A percentile compares a stretch with the other conserved stretches of the same genome.
These are phyloP conservation scores for Athripsodes cinereus DNA, from an alignment of 2,888 invertebrate species.

Conservation along the genomic window DNA sequence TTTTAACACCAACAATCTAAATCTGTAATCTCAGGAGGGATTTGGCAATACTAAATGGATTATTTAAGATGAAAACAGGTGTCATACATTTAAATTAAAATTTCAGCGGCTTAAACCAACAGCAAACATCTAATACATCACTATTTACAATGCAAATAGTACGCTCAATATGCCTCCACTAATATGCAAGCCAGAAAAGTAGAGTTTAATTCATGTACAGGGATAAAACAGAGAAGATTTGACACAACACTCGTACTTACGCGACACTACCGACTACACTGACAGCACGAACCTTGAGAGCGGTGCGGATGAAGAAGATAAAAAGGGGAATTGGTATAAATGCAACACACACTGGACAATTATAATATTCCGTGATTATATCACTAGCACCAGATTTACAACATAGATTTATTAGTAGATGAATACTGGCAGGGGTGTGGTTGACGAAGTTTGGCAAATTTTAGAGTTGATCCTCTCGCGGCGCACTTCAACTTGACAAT, in stretches of 20 bases:
- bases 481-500: constrained; percentile 12
- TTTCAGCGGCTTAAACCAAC: too few relatives aligned
- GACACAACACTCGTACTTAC: not conserved
- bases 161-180: too few relatives aligned
- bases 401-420: not conserved
- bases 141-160: too few relatives aligned
- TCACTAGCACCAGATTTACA: not conserved
- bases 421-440: constrained; percentile 16
- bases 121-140: too few relatives aligned
- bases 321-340: not conserved
- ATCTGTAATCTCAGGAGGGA: too few relatives aligned
- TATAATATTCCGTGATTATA: not conserved
- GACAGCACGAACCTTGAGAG: not conserved
- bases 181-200: too few relatives aligned
- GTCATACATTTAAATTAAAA: too few relatives aligned
- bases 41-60: too few relatives aligned
- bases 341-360: too few relatives aligned
- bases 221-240: not conserved
- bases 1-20: too few relatives aligned
- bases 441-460: constrained; percentile 16
- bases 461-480: constrained; percentile 16
- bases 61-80: too few relatives aligned
- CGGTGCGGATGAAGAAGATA: not conserved
- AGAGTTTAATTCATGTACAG: not conserved
- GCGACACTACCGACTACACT: not conserved